Evolutionary conservation across 2,888 invertebrate genomes (phyloP), one percentile per base, ranked within the genome.

Genomic region (Xestia xanthographa): DNA sequence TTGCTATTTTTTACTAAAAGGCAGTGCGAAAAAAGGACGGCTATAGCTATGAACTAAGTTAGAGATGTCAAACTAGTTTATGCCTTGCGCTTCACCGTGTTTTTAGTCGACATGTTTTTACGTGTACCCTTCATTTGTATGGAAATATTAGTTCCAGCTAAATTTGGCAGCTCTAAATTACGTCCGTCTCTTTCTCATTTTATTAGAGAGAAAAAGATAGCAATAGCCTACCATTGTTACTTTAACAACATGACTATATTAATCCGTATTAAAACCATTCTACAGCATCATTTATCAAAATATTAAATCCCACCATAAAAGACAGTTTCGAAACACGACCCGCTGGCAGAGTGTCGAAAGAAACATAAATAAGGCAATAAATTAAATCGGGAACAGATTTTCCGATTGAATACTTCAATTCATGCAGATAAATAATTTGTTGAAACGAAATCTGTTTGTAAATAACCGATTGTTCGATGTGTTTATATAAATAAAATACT

Each of bases 401-500:
- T 34, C 56, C 67, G 20, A 56, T 67, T 79, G 73, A 79, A 63
- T 73, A 67, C 48, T 58, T n/a, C 79, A 65, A 26, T 79, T 56
- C 34, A 48, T 11, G 17, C 63, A 58, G 45, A 67, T 79, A 56
- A 79, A 67, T 79, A 56, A 79, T 79, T 73, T 67, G 73, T 63
- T 67, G 73, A 63, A 78, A 71, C 45, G 43, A 71, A 73, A 56
- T 50, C 22, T 60, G 53, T 22, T 22, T 69, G 80, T 66, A 69
- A 70, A 80, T 75, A 66, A 80, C 48, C 22, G 68, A 62, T 69
- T 70, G 66, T 66, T 45, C 69, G 38, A 80, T 62, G 45, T 80
- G 66, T 62, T 66, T 62, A 80, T 62, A 80, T 80, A 70, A 80
- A 75, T 80, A 80, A 75, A 75, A 56, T 41, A 69, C 26, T 41